phyloP scores from a whole-genome alignment of 2,888 invertebrate genomes.

The Oeneis ivallda region DNA sequence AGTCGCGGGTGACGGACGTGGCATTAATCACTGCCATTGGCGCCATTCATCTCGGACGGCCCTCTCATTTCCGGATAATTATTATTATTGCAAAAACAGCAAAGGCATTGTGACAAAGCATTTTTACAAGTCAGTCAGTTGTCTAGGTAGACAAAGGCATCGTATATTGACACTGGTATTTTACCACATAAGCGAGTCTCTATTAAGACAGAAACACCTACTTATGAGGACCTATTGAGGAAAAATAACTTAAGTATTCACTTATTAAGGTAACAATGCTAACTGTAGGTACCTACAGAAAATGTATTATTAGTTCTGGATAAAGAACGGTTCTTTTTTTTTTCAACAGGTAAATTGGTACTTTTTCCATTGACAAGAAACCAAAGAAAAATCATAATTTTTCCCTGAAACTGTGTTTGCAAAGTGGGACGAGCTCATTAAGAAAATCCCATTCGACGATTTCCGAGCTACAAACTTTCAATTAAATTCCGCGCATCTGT shows the following conservation, averaged over 20 bases:
- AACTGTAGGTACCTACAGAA: too few species aligned
- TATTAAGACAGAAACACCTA: too few species aligned
- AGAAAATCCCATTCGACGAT: conserved; percentile 18
- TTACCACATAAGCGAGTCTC: neutral
- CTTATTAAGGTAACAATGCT: too few species aligned
- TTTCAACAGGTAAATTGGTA: neutral
- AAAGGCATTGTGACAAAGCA: conserved; percentile 1
- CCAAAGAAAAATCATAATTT: neutral
- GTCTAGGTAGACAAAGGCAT: too few species aligned
- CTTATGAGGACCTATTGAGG: neutral
- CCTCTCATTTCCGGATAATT: conserved; percentile 8
- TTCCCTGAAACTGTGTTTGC: conserved; percentile 12
- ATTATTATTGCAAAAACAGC: conserved; percentile 14
- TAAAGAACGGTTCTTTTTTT: too few species aligned
- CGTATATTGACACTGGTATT: neutral
- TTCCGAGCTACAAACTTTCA: conserved; percentile 14
- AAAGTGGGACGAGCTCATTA: conserved; percentile 16
- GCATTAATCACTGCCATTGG: conserved; percentile 19
- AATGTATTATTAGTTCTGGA: too few species aligned
- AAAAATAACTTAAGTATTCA: too few species aligned
- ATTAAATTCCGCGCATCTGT: conserved; percentile 18
- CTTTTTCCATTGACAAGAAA: neutral
- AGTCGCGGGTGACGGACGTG: conserved; percentile 7
- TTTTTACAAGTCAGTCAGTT: neutral
- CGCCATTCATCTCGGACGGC: neutral